phyloP scores from a whole-genome alignment of 2,113 vertebrate genomes.

The Pseudorhombus dupliciocellatus region DNA sequence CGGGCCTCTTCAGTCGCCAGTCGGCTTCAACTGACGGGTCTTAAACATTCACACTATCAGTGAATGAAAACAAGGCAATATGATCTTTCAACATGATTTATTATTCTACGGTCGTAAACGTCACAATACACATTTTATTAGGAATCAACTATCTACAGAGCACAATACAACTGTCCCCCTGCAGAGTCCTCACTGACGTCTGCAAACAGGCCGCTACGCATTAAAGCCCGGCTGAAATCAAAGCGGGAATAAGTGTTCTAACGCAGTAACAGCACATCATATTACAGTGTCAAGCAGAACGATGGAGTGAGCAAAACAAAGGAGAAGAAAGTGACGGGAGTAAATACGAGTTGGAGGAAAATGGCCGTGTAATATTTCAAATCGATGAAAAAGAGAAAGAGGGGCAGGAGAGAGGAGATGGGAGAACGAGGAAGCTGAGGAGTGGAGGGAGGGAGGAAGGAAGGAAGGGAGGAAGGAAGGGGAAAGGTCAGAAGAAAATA shows the following conservation, averaged over 20 bases:
- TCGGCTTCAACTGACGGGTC: too few species aligned
- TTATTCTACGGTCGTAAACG: conserved; percentile 66
- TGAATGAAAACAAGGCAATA: neutral
- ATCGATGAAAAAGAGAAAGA: neutral
- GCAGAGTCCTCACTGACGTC: conserved; percentile 2
- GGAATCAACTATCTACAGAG: conserved; percentile 49
- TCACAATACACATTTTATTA: conserved; percentile 61
- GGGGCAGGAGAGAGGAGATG: neutral
- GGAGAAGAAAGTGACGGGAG: neutral
- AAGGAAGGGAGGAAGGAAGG: conserved; percentile 37
- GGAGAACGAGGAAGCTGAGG: conserved; percentile 41
- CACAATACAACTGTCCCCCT: conserved; percentile 35
- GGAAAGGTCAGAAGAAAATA: conserved; percentile 53
- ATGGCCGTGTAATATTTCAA: neutral
- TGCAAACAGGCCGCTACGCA: conserved; percentile 20
- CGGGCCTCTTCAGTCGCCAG: too few species aligned
- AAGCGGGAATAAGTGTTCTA: conserved; percentile 17
- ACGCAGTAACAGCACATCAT: neutral
- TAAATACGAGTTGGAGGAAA: neutral
- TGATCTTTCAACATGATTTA: conserved; percentile 63
- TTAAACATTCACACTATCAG: neutral
- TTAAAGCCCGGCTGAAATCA: conserved; percentile 18
- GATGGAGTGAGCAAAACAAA: neutral
- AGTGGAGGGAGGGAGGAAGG: conserved; percentile 18
- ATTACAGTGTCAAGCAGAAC: conserved; percentile 26